Conservation (phyloP, 1,140 invertebrate genomes). For the Mamestra configurata region DNA sequence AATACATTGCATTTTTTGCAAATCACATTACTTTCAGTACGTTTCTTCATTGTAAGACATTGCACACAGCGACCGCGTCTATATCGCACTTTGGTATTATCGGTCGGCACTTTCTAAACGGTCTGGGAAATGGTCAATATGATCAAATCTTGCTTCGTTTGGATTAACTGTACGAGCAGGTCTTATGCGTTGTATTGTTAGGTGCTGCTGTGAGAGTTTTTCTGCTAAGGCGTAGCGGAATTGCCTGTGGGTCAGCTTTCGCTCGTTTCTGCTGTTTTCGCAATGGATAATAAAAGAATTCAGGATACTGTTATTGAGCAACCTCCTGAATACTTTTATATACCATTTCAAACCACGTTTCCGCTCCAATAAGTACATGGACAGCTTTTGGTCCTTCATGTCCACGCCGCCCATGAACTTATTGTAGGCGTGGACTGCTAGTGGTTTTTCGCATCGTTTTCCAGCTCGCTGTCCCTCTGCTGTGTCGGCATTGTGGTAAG, state of each 20-base stretch:
- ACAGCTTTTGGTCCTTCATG: constrained; percentile 60
- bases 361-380: constrained; percentile 59
- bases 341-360: constrained; percentile 63
- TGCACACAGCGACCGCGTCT: constrained; percentile 7
- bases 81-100: background rate
- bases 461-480: constrained; percentile 3
- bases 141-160: background rate
- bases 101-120: background rate
- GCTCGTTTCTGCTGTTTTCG: background rate
- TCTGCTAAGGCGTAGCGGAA: constrained; percentile 35
- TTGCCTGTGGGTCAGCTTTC: constrained; percentile 27
- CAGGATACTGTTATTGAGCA: constrained; percentile 37
- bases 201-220: background rate
- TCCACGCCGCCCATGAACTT: constrained; percentile 67
- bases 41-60: constrained; percentile 1
- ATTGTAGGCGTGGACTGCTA: constrained; percentile 59
- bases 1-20: constrained; percentile 5
- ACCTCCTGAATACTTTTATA: constrained; percentile 55
- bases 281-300: constrained; percentile 48
- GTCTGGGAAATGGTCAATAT: constrained; percentile 3
- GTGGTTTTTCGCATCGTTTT: constrained; percentile 49
- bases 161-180: background rate
- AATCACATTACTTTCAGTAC: constrained; percentile 5
- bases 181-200: constrained; percentile 1
- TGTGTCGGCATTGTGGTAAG: constrained; percentile 29